Base-by-base conservation (phyloP, 2,888 invertebrate species). In the Lagria hirta region DNA sequence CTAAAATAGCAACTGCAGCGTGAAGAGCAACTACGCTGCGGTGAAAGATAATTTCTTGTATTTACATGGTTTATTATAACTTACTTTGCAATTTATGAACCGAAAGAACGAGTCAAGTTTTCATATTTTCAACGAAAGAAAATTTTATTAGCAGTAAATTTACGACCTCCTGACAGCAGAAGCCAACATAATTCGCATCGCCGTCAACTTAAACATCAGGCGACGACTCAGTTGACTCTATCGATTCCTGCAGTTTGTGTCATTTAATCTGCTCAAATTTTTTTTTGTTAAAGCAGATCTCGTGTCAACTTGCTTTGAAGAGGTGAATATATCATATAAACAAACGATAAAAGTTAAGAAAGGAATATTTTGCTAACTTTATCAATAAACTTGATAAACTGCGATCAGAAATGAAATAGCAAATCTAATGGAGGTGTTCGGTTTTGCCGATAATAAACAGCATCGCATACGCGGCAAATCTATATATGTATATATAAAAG, bases 71-170 rank as follows among this genome's bases (percentile, higher is more conserved):
- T n/a, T n/a, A n/a, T n/a, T 10, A 16, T 24, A 32, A 28, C 34
- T 29, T 33, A 29, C 33, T 47, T 43, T 33, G 24, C 37, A 33
- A 30, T 35, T 30, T 36, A 32, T 34, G 38, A 44, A 24, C 30
- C 10, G 16, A 21, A 35, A 20, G 24, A 45, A 46, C 30, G 12
- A 27, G 23, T 24, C 26, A 43, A 51, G 46, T 49, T 49, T 52
- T 52, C 52, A 45, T 42, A 47, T 48, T 52, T n/a, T 52, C 38
- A 22, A 33, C 38, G 44, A 41, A 44, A 44, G 54, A 43, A 51
- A 55, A 55, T 55, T 55, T 55, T 55, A 55, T 55, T 55, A 55
- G 43, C 34, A 49, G 43, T 37, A 47, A 51, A 54, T 54, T 54
- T 54, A 54, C 54, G 53, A 53, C 44, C 51, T 33, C 43, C 48